Evolutionary conservation across 2,888 invertebrate species (phyloP).

Genomic region (Embidobia sp.): DNA sequence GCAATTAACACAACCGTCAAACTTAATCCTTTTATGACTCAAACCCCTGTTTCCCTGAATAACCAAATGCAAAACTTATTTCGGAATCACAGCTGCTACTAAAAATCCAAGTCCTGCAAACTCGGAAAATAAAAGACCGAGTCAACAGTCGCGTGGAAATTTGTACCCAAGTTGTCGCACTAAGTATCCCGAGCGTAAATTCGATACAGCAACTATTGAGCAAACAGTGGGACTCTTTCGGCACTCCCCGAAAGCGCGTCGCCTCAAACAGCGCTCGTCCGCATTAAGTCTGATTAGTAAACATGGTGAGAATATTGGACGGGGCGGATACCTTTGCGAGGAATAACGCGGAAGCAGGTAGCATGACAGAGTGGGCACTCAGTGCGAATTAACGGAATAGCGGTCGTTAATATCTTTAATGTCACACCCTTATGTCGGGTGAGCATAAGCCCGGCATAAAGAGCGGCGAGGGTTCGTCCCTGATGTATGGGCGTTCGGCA

Average conservation of each 20-base stretch:
- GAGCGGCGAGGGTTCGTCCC: constrained; percentile 61
- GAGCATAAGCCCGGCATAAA: constrained; percentile 52
- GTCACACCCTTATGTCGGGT: constrained; percentile 62
- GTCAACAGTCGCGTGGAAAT: too few relatives aligned
- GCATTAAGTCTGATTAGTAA: constrained; percentile 56
- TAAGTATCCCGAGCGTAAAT: constrained; percentile 4
- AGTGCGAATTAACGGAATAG: constrained; percentile 64
- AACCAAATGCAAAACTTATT: too few relatives aligned
- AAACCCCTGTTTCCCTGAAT: too few relatives aligned
- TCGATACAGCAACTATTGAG: constrained; percentile 2
- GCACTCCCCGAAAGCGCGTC: constrained; percentile 3
- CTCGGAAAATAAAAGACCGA: too few relatives aligned
- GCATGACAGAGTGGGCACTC: constrained; percentile 66
- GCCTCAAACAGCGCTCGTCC: constrained; percentile 13
- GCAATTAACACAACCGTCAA: too few relatives aligned
- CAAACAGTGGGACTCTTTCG: constrained; percentile 14
- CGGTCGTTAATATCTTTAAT: constrained; percentile 67
- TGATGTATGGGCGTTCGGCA: constrained; percentile 59
- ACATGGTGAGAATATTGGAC: constrained; percentile 34
- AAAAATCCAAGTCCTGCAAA: too few relatives aligned
- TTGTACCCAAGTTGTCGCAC: too few relatives aligned
- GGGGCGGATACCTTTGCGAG: constrained; percentile 40
- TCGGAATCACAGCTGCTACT: too few relatives aligned
- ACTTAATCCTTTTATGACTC: too few relatives aligned
- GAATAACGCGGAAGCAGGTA: constrained; percentile 56